Conservation (phyloP, 1,140 invertebrate species). For the Bombus ignitus region DNA sequence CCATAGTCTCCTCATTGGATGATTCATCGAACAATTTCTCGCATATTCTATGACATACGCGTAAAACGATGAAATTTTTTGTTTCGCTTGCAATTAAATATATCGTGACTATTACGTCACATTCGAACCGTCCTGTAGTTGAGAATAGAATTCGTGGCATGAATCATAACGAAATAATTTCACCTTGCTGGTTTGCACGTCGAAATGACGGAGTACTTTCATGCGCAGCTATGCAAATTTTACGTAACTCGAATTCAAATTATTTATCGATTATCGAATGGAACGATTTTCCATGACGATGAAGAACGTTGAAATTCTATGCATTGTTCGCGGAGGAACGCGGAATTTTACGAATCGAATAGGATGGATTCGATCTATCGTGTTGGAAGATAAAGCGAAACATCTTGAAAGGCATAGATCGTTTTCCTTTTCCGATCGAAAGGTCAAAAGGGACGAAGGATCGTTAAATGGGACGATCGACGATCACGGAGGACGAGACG, state of each 20-base stretch:
- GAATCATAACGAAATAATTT: slow-evolving; percentile 2
- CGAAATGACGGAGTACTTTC: slow-evolving; percentile 1
- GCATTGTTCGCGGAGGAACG: not conserved
- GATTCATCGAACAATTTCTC: not conserved
- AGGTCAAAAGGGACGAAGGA: not conserved
- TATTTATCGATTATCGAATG: not conserved
- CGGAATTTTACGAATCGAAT: not conserved
- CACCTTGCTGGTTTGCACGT: not conserved
- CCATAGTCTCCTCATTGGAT: too few relatives aligned
- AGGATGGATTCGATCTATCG: too few relatives aligned
- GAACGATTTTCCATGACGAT: not conserved
- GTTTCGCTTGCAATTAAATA: not conserved
- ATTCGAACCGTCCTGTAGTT: not conserved
- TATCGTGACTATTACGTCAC: not conserved
- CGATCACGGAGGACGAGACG: not conserved
- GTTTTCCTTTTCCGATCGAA: not conserved
- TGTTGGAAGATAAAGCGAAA: too few relatives aligned
- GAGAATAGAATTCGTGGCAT: not conserved
- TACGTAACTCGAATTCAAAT: not conserved
- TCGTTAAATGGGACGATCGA: not conserved
- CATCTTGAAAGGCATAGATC: not conserved
- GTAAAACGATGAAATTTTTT: not conserved
- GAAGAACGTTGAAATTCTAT: not conserved
- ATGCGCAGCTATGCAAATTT: not conserved
- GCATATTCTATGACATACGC: not conserved